These are phyloP conservation scores for Melangyna quadrimaculata DNA, from an alignment of 2,888 invertebrate species.

Conservation along the genomic window DNA sequence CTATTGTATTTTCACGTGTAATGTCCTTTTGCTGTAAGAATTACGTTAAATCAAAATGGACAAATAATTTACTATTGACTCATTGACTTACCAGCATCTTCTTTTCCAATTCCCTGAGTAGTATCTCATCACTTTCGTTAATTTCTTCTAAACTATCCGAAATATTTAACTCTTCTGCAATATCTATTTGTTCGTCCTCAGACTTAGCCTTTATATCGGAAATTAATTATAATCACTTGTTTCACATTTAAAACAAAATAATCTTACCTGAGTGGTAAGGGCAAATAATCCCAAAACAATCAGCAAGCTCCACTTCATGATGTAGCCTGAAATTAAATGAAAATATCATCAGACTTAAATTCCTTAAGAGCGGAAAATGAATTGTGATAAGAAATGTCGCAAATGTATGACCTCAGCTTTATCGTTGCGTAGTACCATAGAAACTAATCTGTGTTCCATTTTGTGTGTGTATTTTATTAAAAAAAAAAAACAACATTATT, in stretches of 20 bases:
- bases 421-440: constrained; percentile 51
- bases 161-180: constrained; percentile 62
- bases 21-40: constrained; percentile 76
- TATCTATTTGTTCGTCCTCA: constrained; percentile 64
- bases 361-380: constrained; percentile 62
- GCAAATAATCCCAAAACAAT: constrained; percentile 70
- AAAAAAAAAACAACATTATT: background rate
- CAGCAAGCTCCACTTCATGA: constrained; percentile 75
- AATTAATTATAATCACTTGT: background rate
- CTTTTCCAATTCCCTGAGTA: constrained; percentile 77
- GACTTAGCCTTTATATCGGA: constrained; percentile 71
- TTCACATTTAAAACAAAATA: background rate
- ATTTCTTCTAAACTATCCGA: constrained; percentile 76
- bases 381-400: constrained; percentile 65
- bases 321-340: constrained; percentile 69
- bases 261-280: constrained; percentile 50
- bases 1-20: constrained; percentile 79
- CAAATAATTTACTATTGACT: background rate
- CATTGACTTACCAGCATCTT: constrained; percentile 76
- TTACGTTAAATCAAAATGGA: background rate
- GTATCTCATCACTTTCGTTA: constrained; percentile 76
- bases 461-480: constrained; percentile 13
- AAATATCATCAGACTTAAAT: constrained; percentile 22
- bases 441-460: constrained; percentile 61
- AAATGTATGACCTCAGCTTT: constrained; percentile 64